phyloP scores from a whole-genome alignment of 92 coral and sea anemone species.

The Epizoanthus scotinus region DNA sequence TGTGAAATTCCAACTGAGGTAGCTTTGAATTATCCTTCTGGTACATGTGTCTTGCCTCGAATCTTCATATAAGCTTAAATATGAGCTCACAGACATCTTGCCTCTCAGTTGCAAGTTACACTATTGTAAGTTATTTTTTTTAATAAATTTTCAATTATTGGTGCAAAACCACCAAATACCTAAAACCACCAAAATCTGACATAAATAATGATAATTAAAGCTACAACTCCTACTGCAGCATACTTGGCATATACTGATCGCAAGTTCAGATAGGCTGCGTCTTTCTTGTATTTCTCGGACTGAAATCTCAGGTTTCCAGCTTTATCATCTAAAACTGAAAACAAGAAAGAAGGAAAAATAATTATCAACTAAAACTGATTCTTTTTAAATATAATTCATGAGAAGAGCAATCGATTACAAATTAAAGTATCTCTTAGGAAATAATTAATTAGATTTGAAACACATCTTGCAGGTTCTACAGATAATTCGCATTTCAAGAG shows the following conservation, averaged over 20 bases:
- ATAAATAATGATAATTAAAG: slow-evolving; percentile 84
- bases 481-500: no score
- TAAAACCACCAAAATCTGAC: slow-evolving; percentile 97
- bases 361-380: neutral
- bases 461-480: no score
- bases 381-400: no score
- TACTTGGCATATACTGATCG: slow-evolving; percentile 97
- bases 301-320: slow-evolving; percentile 97
- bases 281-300: slow-evolving; percentile 98
- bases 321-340: slow-evolving; percentile 95
- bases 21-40: no score
- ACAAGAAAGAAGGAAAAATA: neutral
- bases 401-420: no score
- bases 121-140: neutral
- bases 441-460: no score
- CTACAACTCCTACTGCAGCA: slow-evolving; percentile 92
- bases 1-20: no score
- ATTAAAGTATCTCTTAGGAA: no score
- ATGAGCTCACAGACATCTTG: no score
- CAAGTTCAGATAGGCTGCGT: slow-evolving; percentile 92
- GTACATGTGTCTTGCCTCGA: no score
- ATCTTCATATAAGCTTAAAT: no score
- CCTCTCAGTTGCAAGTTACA: no score
- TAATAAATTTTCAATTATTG: neutral
- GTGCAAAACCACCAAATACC: neutral